Evolutionary conservation across 2,797 vertebrate species (phyloP).

Genomic region (Artibeus lituratus): DNA sequence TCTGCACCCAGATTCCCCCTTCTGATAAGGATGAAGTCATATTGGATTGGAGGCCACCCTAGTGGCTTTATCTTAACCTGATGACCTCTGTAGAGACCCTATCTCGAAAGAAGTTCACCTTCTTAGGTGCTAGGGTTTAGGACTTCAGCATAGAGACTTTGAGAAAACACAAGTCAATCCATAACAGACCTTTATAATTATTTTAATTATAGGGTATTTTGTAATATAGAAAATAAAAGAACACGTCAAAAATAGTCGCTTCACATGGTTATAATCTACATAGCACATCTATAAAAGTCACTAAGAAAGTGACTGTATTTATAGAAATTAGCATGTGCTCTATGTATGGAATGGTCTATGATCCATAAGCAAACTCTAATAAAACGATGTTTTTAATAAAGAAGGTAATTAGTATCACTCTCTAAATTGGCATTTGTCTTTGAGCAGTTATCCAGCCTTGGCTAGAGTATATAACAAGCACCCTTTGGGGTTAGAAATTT

Average conservation of each 20-base stretch:
- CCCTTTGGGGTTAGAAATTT: conserved; percentile 13
- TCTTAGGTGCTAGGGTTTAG: neutral
- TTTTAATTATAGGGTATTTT: neutral
- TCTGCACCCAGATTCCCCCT: neutral
- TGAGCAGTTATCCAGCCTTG: neutral
- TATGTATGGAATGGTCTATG: neutral
- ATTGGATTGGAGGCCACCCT: neutral
- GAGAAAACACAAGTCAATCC: neutral
- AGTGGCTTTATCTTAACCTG: neutral
- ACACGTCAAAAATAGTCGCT: conserved; percentile 8
- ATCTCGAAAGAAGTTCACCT: neutral
- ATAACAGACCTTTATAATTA: neutral
- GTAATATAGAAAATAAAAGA: conserved; percentile 12
- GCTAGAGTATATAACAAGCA: neutral
- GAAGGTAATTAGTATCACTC: conserved; percentile 26
- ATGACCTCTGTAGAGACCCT: neutral
- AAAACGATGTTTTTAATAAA: conserved; percentile 28
- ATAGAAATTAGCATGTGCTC: neutral
- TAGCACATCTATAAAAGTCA: neutral
- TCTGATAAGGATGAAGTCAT: neutral
- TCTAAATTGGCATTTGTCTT: conserved; percentile 43
- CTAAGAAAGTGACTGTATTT: neutral
- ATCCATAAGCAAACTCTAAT: neutral
- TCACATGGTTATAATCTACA: neutral
- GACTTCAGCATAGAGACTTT: neutral